These are phyloP conservation scores for Cephonodes hylas DNA, from an alignment of 2,888 invertebrate species.

Conservation along the genomic window DNA sequence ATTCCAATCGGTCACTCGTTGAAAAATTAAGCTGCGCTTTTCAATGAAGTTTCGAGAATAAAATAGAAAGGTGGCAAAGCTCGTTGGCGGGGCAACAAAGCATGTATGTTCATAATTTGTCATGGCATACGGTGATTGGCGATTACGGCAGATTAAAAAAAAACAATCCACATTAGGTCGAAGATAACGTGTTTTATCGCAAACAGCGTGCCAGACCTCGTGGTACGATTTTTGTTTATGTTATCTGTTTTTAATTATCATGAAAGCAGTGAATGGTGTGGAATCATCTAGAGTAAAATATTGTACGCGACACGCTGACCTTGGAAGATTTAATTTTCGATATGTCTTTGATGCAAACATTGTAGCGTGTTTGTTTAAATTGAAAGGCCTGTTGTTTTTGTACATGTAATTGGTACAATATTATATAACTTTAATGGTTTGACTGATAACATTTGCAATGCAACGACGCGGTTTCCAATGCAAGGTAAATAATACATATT, in stretches of 20 bases:
- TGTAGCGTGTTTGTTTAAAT: neutral
- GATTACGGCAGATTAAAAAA: slow-evolving; percentile 18
- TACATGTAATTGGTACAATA: neutral
- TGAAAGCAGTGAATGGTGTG: slow-evolving; percentile 13
- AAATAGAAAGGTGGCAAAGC: neutral
- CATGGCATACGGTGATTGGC: neutral
- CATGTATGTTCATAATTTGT: neutral
- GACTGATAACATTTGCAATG: neutral
- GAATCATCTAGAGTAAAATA: slow-evolving; percentile 22
- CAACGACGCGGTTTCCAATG: neutral
- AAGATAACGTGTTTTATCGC: slow-evolving; percentile 30
- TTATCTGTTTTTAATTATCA: slow-evolving; percentile 9
- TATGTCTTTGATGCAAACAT: neutral
- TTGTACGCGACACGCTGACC: neutral
- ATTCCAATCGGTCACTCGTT: too few relatives aligned
- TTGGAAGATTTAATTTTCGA: neutral
- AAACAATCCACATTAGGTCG: slow-evolving; percentile 27
- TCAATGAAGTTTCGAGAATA: neutral
- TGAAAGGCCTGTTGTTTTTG: neutral
- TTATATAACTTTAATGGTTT: neutral
- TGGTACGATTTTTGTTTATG: neutral
- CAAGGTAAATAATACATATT: too few relatives aligned
- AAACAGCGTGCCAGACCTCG: neutral
- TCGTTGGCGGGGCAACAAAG: neutral
- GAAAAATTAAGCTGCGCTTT: neutral